A percentile compares a stretch with the other conserved stretches of the same genome.
These are phyloP conservation scores for Gibbula magus DNA, from an alignment of 2,888 invertebrate genomes.

Conservation along the genomic window DNA sequence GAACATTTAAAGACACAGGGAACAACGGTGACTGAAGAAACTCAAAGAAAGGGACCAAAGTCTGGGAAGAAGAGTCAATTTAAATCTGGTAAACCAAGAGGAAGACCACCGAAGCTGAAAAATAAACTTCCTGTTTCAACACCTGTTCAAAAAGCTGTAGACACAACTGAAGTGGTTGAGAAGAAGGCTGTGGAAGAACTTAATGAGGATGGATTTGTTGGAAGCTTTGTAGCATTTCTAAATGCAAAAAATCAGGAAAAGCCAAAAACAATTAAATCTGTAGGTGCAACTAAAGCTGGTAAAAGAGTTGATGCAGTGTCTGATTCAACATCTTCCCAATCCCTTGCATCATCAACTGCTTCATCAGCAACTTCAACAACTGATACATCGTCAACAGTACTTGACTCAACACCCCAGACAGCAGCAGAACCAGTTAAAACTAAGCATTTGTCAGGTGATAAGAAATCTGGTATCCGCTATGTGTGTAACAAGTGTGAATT, in stretches of 20 bases:
- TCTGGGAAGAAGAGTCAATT: not conserved
- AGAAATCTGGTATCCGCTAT: conserved; percentile 26
- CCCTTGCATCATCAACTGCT: not conserved
- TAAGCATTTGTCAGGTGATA: not conserved
- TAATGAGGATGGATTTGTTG: conserved; percentile 32
- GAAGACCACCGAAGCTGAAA: conserved; percentile 12
- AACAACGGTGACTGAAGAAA: not conserved
- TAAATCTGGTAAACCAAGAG: conserved; percentile 6
- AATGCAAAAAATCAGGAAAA: conserved; percentile 19
- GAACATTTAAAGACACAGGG: not conserved
- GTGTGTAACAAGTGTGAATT: conserved; percentile 50
- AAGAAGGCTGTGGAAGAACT: conserved; percentile 24
- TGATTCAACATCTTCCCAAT: not conserved
- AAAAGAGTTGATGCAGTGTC: not conserved
- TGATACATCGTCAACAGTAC: not conserved
- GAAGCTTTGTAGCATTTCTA: conserved; percentile 39
- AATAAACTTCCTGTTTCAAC: not conserved
- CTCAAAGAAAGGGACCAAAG: not conserved
- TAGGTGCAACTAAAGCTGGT: not conserved
- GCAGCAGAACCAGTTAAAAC: not conserved
- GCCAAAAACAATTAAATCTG: not conserved
- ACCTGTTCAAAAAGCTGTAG: not conserved
- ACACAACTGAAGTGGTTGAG: not conserved
- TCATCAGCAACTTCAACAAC: not conserved
- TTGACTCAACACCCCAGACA: not conserved